Base-by-base conservation (phyloP, 2,888 invertebrate species). In the Perizoma affinitatum region DNA sequence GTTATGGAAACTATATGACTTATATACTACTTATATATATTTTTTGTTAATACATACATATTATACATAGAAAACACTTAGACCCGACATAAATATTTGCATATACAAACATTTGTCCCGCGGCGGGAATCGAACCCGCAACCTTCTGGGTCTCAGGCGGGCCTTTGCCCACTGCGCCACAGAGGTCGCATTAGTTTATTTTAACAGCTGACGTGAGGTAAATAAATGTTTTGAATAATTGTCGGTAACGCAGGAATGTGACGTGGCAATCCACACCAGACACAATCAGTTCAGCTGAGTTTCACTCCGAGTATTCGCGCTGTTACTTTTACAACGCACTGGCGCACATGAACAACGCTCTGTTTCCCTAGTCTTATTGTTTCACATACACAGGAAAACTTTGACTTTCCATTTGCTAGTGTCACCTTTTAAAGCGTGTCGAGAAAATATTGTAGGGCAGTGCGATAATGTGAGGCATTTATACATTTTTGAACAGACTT, bases 291-390 rank as follows among this genome's bases (percentile, higher is more conserved):
- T 86, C 88, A 82, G 85, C 75, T 83, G 88, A 89, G 90, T 92
- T 92, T 92, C 92, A 89, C 92, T 84, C 82, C 75, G 90, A 90
- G 89, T 90, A 91, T 92, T 90, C 85, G 87, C 82, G 90, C 82
- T 90, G 90, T 90, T 89, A 90, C 89, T 90, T 91, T 90, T 91
- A 87, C 88, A 88, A 90, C 90, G 90, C 90, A 86, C 91, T 82
- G 84, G 76, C 89, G 90, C 89, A 84, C 92, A 92, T 86, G 87
- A 87, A 80, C 82, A 84, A 87, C 89, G 90, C 89, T 90, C 89
- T 91, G 89, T 89, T 90, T 90, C 90, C 90, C 86, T 87, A 82
- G 84, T 83, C 83, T 86, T 79, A 88, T 90, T 90, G 90, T 88
- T 67, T 82, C 79, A 77, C 76, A 75, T 77, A 78, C 68, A 66